Base-by-base conservation (phyloP, 2,888 invertebrate genomes). In the Acanthosepion esculentum region DNA sequence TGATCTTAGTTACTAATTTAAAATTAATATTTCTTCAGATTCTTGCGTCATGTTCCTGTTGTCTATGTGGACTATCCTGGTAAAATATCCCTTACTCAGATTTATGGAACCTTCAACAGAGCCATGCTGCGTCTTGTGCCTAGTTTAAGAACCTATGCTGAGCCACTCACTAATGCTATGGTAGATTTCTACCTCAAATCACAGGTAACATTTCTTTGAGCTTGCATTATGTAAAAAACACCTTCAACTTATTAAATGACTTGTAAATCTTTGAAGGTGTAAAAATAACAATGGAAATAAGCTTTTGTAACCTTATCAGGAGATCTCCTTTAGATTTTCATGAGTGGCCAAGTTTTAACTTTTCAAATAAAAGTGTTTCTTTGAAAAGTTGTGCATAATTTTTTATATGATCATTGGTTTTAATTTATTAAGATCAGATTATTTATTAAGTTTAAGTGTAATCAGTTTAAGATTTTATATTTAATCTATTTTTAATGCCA, bases 1-100 rank as follows among this genome's bases (percentile, higher is more conserved):
- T 92, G 29, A 26, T 92, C 20, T 48, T 12, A 91, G 10, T 48
- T 48, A n/a, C 50, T 78, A 15, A 78, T 93, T 18, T 20, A 29
- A 29, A 53, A 53, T 23, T 23, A 33, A n/a, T 41, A 23, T 94
- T 12, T 93, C 50, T 55, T 23, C 48, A 97, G 97, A 95, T 98
- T 98, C 97, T 97, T 98, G 95, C 97, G 99, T 3, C 99, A 99
- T 97, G 99, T 99, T 23, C 99, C 99, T 1, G 99, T 99, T 94
- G 99, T 99, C 96, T 99, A 99, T 97, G 99, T 99, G 93, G 99
- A 99, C 98, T 99, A 99, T 97, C 99, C 99, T 7, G 99, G 99
- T 95, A 99, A 99, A 97, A 99, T 99, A 0, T 99, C 99, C 0
- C 98, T 99, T 41, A 99, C 99, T 92, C 98, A 98, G 98, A 99